Evolutionary conservation across 2,113 vertebrate species (phyloP).

Genomic region (Eulemur macaco): DNA sequence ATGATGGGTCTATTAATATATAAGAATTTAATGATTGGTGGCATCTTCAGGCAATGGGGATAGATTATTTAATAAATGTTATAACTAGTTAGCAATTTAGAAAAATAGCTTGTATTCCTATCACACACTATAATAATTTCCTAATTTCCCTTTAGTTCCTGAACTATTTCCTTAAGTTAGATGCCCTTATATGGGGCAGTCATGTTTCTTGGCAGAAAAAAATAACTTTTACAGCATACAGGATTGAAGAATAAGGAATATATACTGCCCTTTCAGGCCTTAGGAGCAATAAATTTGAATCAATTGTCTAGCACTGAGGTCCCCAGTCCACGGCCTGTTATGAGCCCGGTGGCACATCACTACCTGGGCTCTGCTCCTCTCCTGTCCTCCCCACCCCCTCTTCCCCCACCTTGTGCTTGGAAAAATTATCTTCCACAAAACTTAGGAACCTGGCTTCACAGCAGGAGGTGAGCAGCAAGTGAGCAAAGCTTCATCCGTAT

Average conservation of each 20-base stretch:
- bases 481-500: too few species aligned
- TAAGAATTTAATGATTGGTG: conserved; percentile 13
- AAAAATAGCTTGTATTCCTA: background rate
- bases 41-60: background rate
- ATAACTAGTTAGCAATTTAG: conserved; percentile 19
- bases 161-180: conserved; percentile 7
- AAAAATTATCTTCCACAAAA: too few species aligned
- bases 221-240: background rate
- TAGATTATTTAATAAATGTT: conserved; percentile 35
- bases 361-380: too few species aligned
- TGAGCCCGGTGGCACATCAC: too few species aligned
- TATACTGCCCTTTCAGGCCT: background rate
- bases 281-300: conserved; percentile 12
- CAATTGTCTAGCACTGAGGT: background rate
- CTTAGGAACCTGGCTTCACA: too few species aligned
- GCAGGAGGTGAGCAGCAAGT: too few species aligned
- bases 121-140: background rate
- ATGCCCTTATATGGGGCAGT: background rate
- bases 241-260: background rate
- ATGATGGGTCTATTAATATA: conserved; percentile 8
- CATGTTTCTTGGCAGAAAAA: background rate
- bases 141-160: background rate
- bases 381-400: too few species aligned
- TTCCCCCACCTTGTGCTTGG: too few species aligned
- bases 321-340: too few species aligned